phyloP scores from a whole-genome alignment of 2,113 vertebrate genomes.

The Phocoena phocoena region DNA sequence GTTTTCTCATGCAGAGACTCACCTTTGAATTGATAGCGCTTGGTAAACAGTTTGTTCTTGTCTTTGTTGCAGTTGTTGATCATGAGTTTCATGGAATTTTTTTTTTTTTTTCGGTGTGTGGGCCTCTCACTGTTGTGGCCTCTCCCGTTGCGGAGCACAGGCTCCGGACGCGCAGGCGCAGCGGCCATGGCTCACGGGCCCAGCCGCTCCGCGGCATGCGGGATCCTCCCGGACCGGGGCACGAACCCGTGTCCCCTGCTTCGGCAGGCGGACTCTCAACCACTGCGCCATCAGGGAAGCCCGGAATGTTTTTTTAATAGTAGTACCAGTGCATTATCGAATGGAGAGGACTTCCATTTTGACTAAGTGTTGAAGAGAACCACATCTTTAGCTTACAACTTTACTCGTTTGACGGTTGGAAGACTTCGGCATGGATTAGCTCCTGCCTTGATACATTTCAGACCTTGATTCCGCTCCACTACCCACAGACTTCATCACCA shows the following conservation, averaged over 20 bases:
- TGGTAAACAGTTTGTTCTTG: background rate
- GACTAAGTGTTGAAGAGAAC: background rate
- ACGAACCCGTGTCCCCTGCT: too few species aligned
- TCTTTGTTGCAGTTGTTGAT: background rate
- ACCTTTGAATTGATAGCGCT: background rate
- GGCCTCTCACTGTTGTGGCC: too few species aligned
- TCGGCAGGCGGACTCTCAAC: too few species aligned
- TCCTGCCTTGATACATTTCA: background rate
- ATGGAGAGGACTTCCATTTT: background rate
- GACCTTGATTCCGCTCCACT: background rate
- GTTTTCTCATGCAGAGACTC: background rate
- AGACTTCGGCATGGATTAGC: background rate
- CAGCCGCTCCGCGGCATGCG: too few species aligned
- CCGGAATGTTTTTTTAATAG: background rate
- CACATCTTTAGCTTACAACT: background rate
- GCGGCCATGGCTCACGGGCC: too few species aligned
- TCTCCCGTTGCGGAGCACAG: too few species aligned
- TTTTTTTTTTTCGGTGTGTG: background rate
- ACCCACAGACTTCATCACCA: background rate
- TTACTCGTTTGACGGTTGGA: background rate
- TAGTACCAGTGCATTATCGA: background rate
- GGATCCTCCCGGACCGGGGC: too few species aligned
- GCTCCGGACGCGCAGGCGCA: too few species aligned
- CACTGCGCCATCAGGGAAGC: too few species aligned
- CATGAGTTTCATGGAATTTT: background rate